Evolutionary conservation across 2,888 invertebrate genomes (phyloP), one percentile per base, ranked within the genome.

Genomic region (Polyommatus icarus): DNA sequence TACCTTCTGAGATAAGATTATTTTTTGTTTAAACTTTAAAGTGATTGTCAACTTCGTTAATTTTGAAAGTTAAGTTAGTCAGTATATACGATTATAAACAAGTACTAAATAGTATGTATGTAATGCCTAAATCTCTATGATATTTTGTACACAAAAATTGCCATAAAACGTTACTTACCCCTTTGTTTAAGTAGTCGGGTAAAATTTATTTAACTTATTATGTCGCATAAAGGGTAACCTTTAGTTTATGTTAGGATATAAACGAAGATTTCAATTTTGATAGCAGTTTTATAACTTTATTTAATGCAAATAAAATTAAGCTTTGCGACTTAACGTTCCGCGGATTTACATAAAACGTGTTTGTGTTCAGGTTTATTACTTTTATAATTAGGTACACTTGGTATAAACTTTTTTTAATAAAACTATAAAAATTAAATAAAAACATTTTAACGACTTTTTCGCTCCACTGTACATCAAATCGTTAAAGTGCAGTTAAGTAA

Each of bases 191-290:
- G 36, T 71, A 71, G 18, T 36, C n/a, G 12, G 24, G 85, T 87
- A 88, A 87, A 50, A 75, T 75, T 75, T 54, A 75, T 50, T 54
- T 75, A 32, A 67, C 32, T 75, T 75, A 75, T 75, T 75, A 54
- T 40, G 5, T 46, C 73, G 20, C 73, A 73, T 50, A 54, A 29
- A 75, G 50, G 50, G 75, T 50, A 24, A 75, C 50, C 29, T 50
- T 75, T 75, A 75, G 75, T 75, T 75, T 75, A 75, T 75, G 75
- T 75, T 50, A 50, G 24, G 75, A 54, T 50, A 75, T 75, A 75
- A 75, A 75, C 54, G 46, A 24, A 75, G 75, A 75, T 75, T 75
- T 75, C 75, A 75, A 67, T 75, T 75, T 50, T 29, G 75, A 75
- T 75, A 75, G 75, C 50, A 50, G 24, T 75, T 75, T 75, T 54